Conservation (phyloP, 2,888 invertebrate species). For the Scaptomyza flava region DNA sequence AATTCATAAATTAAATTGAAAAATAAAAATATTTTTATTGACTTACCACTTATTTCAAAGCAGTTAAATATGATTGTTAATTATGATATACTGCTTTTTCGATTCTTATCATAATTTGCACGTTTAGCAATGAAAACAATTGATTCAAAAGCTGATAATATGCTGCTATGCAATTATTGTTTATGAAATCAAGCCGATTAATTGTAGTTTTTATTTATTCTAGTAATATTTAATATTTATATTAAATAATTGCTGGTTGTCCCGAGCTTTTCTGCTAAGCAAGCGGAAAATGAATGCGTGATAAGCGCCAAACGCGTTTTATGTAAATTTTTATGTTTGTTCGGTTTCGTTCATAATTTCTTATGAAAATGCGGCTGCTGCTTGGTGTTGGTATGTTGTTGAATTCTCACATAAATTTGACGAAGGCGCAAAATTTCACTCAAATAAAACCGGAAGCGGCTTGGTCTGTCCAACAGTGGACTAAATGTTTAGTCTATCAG, state of each 20-base stretch:
- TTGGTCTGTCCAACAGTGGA: conserved; percentile 26
- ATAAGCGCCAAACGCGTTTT: conserved; percentile 61
- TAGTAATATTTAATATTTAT: conserved; percentile 67
- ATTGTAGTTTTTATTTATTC: conserved; percentile 58
- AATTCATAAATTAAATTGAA: no score
- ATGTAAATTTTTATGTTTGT: conserved; percentile 64
- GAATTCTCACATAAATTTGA: conserved; percentile 78
- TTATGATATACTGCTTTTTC: conserved; percentile 2
- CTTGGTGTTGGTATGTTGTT: conserved; percentile 24
- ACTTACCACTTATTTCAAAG: not conserved
- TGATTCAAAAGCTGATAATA: conserved; percentile 57
- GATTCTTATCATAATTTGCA: conserved; percentile 10
- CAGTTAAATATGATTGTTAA: not conserved
- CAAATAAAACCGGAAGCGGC: conserved; percentile 75
- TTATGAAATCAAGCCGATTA: conserved; percentile 63
- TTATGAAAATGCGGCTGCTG: conserved; percentile 65
- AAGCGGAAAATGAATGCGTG: conserved; percentile 41
- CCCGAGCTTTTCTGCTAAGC: conserved; percentile 38
- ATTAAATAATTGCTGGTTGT: conserved; percentile 50
- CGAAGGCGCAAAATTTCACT: conserved; percentile 79
- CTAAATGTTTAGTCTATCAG: conserved; percentile 57
- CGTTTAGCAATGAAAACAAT: not conserved
- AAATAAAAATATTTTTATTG: not conserved
- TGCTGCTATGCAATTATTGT: conserved; percentile 27
- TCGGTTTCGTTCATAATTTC: conserved; percentile 68